phyloP scores from a whole-genome alignment of 2,797 vertebrate genomes.

The Spinus olivaceus region DNA sequence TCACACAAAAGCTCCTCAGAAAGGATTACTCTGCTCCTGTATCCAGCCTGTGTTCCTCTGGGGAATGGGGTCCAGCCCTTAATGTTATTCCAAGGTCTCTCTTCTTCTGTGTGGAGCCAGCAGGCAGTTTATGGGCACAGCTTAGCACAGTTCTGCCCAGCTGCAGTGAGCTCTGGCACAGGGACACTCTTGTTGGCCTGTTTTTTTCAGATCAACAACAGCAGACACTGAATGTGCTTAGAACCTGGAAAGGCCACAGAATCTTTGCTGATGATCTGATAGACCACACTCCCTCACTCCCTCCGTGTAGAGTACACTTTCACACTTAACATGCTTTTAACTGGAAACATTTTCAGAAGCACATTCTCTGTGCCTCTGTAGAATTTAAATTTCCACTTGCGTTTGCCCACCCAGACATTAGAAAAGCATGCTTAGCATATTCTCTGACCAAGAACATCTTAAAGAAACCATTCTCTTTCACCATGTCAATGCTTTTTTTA shows the following conservation, averaged over 20 bases:
- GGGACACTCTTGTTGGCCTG: not conserved
- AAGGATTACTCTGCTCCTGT: not conserved
- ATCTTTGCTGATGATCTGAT: conserved; percentile 39
- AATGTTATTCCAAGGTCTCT: not conserved
- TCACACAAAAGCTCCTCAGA: not conserved
- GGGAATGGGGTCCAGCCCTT: not conserved
- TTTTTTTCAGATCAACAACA: not conserved
- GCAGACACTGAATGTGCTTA: not conserved
- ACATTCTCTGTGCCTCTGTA: conserved; percentile 65
- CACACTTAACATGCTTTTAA: conserved; percentile 59
- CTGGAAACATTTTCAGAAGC: conserved; percentile 69
- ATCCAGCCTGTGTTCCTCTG: not conserved
- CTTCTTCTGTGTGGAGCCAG: not conserved
- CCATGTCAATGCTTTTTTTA: conserved; percentile 47
- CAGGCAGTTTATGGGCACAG: not conserved
- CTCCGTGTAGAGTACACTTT: conserved; percentile 56
- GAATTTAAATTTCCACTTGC: conserved; percentile 66
- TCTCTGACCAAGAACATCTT: conserved; percentile 62
- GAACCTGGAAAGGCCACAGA: not conserved
- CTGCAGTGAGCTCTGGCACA: not conserved
- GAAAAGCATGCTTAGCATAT: conserved; percentile 62
- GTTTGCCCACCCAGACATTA: conserved; percentile 65
- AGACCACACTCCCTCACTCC: conserved; percentile 43
- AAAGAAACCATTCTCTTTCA: conserved; percentile 60
- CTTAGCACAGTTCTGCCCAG: not conserved